phyloP scores from a whole-genome alignment of 2,113 vertebrate species.

The Ibidorhyncha struthersii region DNA sequence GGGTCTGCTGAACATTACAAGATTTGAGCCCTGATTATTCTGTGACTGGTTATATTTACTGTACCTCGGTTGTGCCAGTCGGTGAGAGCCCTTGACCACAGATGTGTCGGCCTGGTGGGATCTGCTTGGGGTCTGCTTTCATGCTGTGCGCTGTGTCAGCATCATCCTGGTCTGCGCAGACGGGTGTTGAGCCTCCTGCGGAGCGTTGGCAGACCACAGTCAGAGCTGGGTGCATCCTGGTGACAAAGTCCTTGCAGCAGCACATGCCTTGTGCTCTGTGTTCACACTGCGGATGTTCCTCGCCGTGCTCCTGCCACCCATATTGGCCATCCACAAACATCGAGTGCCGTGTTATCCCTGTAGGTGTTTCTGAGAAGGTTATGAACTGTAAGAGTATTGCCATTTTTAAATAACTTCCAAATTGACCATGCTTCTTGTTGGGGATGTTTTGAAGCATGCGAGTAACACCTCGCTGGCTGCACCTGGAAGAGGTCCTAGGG shows the following conservation, averaged over 20 bases:
- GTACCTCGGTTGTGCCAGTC: not conserved
- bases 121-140: not conserved
- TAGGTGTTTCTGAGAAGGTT: not conserved
- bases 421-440: not conserved
- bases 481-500: not conserved
- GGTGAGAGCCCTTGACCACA: not conserved
- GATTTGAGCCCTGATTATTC: not conserved
- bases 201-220: no score
- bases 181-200: not conserved
- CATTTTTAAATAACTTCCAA: not conserved
- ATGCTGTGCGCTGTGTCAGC: not conserved
- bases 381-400: not conserved
- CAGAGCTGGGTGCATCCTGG: not conserved
- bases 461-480: not conserved
- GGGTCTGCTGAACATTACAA: not conserved
- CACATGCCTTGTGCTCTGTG: fast-evolving
- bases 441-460: not conserved
- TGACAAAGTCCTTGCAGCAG: not conserved
- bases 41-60: not conserved
- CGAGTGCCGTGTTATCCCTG: not conserved
- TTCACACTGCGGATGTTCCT: not conserved
- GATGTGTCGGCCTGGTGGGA: not conserved
- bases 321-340: not conserved
- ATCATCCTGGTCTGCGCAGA: not conserved
- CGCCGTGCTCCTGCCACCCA: not conserved